phyloP scores from a whole-genome alignment of 1,140 invertebrate genomes.

The Alviniconcha marisindica region DNA sequence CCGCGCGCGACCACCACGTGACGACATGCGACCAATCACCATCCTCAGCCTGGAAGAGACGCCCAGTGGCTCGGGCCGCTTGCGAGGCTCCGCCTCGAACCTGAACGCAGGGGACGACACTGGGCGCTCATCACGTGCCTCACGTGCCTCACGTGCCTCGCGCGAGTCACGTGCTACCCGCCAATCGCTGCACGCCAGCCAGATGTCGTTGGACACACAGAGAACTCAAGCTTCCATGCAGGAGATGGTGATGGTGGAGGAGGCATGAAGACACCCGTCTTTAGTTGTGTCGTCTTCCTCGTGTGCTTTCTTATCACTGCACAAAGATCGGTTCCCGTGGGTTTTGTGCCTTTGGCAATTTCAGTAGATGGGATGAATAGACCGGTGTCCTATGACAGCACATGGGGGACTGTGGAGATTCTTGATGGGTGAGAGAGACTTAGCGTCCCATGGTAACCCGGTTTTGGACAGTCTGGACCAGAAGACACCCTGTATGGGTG shows the following conservation, averaged over 20 bases:
- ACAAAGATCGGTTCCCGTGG: too few relatives aligned
- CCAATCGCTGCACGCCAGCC: conserved; percentile 53
- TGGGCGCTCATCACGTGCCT: conserved; percentile 44
- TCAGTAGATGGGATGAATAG: too few relatives aligned
- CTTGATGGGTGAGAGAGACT: too few relatives aligned
- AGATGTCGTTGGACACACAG: conserved; percentile 51
- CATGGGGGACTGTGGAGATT: too few relatives aligned
- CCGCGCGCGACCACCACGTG: conserved; percentile 44
- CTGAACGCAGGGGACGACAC: conserved; percentile 43
- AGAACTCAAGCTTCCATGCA: conserved; percentile 39
- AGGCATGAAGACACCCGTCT: background rate
- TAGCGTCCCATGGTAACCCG: too few relatives aligned
- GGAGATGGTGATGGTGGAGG: conserved; percentile 37
- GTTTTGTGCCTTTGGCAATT: too few relatives aligned
- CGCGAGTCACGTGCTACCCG: conserved; percentile 38
- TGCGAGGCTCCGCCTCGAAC: conserved; percentile 47
- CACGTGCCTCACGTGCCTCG: conserved; percentile 39
- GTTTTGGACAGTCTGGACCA: too few relatives aligned
- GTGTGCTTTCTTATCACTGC: too few relatives aligned
- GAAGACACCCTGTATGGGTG: too few relatives aligned
- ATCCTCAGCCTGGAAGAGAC: conserved; percentile 50
- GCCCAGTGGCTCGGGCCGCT: conserved; percentile 36
- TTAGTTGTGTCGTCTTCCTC: too few relatives aligned
- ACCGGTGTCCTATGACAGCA: too few relatives aligned
- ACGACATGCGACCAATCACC: conserved; percentile 53